Base-by-base conservation (phyloP, 2,888 invertebrate genomes). In the Hipparchia semele region DNA sequence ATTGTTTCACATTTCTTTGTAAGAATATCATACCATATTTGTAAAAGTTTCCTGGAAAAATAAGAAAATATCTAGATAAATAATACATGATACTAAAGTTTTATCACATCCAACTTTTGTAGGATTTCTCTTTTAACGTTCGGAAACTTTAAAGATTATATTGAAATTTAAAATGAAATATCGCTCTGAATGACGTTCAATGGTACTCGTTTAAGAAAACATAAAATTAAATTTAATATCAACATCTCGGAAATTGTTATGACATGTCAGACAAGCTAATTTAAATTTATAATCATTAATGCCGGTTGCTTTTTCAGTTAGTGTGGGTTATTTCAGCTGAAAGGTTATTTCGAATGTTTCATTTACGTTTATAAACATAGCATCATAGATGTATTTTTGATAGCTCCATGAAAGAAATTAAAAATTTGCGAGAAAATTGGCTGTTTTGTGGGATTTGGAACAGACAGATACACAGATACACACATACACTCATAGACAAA, bases 191-290 rank as follows among this genome's bases (percentile, higher is more conserved):
- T 51, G 12, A 51, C 23, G 62, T 13, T 64, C 6, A 64, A 49
- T 49, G 8, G 4, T 23, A 64, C 23, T 23, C 23, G 12, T 62
- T 62, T 46, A 10, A 64, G 5, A n/a, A 13, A 23, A 51, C 49
- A 33, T 33, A 51, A 64, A 64, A 51, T 64, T 64, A 13, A 64
- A 49, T 62, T 12, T 62, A 62, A 62, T 23, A 23, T 46, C 6
- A 62, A 62, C 49, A 13, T 49, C 62, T 49, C 49, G 23, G 45
- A 64, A 46, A 49, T 64, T 64, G 62, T 64, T 64, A 49, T 64
- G 62, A 64, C 62, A 64, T 49, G 62, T 23, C 49, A 49, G 62
- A 64, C 62, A 49, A 49, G 23, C 45, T 64, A 49, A 64, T 64
- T 64, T 13, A 64, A 49, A 46, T 23, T 49, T 46, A 45, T 64